Evolutionary conservation across 2,113 vertebrate genomes (phyloP).

Genomic region (Plotosus lineatus): DNA sequence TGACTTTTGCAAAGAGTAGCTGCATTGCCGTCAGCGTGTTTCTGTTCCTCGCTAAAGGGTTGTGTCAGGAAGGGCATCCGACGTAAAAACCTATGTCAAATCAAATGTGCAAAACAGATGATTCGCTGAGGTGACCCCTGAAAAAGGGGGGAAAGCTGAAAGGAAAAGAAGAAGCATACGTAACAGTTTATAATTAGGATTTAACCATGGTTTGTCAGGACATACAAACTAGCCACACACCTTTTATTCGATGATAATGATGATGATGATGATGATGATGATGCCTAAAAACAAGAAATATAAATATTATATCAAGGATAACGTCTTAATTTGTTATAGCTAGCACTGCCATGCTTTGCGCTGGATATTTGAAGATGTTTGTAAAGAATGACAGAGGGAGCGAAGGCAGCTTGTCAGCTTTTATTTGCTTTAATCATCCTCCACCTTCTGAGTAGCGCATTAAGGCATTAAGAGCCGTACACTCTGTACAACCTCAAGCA

Average conservation of each 20-base stretch:
- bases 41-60: too few species aligned
- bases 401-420: constrained; percentile 28
- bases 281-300: not conserved
- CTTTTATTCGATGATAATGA: too few species aligned
- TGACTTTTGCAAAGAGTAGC: too few species aligned
- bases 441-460: constrained; percentile 21
- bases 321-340: constrained; percentile 21
- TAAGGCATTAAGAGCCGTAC: constrained; percentile 9
- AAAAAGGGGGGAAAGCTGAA: too few species aligned
- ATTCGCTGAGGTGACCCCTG: too few species aligned
- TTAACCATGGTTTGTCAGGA: not conserved
- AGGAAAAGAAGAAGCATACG: too few species aligned
- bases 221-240: not conserved
- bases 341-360: not conserved
- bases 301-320: not conserved
- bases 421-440: constrained; percentile 35
- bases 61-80: too few species aligned
- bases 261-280: too few species aligned
- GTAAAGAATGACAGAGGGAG: not conserved
- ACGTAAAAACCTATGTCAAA: too few species aligned
- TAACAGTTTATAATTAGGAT: too few species aligned
- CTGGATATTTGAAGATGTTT: constrained; percentile 4
- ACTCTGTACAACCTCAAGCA: constrained; percentile 1
- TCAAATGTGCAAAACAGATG: too few species aligned
- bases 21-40: too few species aligned